Conservation (phyloP, 2,888 invertebrate genomes). For the Theretra japonica region DNA sequence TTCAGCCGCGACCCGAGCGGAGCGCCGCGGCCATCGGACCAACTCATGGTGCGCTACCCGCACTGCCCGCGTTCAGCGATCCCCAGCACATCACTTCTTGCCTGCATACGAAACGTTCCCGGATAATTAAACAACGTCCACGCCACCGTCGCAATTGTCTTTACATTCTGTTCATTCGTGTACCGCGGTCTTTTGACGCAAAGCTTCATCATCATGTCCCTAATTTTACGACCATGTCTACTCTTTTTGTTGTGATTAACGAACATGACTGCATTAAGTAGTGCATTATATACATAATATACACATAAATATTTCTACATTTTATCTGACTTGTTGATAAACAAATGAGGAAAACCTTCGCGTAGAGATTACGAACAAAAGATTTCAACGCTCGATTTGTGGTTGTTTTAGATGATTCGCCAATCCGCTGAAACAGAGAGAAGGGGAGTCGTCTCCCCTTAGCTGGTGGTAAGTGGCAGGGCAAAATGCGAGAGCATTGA, state of each 20-base stretch:
- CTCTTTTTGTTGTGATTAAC: background rate
- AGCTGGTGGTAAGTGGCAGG: slow-evolving; percentile 39
- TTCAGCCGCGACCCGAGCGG: slow-evolving; percentile 75
- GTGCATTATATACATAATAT: background rate
- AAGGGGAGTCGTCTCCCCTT: slow-evolving; percentile 30
- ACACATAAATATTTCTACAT: slow-evolving; percentile 34
- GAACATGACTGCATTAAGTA: background rate
- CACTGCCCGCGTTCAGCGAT: background rate
- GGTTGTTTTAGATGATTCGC: slow-evolving; percentile 17
- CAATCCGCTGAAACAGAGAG: slow-evolving; percentile 28
- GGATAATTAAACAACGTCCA: background rate
- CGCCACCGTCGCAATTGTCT: background rate
- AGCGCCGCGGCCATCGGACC: slow-evolving; percentile 42
- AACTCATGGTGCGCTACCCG: slow-evolving; percentile 36
- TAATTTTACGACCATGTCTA: too few species aligned
- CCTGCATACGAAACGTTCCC: background rate
- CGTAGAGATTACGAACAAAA: slow-evolving; percentile 47
- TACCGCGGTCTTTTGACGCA: background rate
- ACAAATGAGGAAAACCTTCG: slow-evolving; percentile 8
- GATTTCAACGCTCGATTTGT: slow-evolving; percentile 56
- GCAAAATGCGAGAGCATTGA: slow-evolving; percentile 34
- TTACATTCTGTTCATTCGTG: background rate
- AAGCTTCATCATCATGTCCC: too few species aligned
- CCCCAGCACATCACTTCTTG: background rate
- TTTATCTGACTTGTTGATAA: slow-evolving; percentile 45